Conservation (phyloP, 2,888 invertebrate genomes). For the Oxyscelio sp. region DNA sequence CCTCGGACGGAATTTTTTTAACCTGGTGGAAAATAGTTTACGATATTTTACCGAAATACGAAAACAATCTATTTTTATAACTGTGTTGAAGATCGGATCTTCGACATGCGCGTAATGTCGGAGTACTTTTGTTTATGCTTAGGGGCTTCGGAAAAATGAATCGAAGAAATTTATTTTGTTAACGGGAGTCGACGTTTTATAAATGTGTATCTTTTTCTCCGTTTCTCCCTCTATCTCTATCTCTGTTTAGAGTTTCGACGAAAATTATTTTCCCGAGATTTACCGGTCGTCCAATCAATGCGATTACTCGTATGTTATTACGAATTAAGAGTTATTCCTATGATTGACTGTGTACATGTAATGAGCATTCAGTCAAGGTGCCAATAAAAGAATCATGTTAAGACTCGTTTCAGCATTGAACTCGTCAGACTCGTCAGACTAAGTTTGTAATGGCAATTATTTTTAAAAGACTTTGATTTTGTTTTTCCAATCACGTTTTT, state of each 20-base stretch:
- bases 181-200: constrained; percentile 34
- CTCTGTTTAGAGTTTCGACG: not conserved
- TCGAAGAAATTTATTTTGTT: constrained; percentile 43
- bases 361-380: constrained; percentile 55
- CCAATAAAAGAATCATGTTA: constrained; percentile 29
- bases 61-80: constrained; percentile 68
- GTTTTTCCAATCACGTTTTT: constrained; percentile 16
- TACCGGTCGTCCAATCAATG: constrained; percentile 14
- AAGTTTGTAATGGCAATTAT: not conserved
- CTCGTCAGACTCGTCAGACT: no score
- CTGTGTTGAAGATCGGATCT: constrained; percentile 53
- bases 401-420: not conserved
- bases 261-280: constrained; percentile 47
- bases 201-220: no score
- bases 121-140: constrained; percentile 64
- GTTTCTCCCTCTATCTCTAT: no score
- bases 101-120: constrained; percentile 55
- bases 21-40: constrained; percentile 67
- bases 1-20: constrained; percentile 47
- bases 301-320: constrained; percentile 29
- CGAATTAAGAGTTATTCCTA: constrained; percentile 47
- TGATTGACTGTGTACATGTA: constrained; percentile 29
- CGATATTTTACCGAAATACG: constrained; percentile 57
- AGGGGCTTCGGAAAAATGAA: constrained; percentile 20
- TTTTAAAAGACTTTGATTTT: constrained; percentile 13